These are phyloP conservation scores for Hippocampus guttulatus DNA, from an alignment of 2,113 vertebrate genomes.

Conservation along the genomic window DNA sequence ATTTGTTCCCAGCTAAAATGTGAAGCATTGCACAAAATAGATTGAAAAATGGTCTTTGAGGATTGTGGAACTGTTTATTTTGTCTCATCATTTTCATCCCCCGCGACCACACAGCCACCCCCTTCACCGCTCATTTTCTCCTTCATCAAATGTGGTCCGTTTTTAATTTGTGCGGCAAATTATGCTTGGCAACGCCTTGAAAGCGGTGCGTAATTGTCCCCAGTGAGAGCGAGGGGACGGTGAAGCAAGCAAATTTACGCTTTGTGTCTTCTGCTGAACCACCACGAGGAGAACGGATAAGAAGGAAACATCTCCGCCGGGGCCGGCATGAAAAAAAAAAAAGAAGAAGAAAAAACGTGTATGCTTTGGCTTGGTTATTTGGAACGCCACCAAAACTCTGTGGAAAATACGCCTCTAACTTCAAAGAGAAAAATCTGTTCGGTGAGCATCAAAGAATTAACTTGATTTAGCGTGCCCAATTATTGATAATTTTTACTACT, in stretches of 20 bases:
- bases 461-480: background rate
- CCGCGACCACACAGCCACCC: background rate
- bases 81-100: background rate
- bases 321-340: background rate
- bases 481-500: background rate
- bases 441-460: background rate
- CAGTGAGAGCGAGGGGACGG: conserved; percentile 42
- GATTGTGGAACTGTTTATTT: conserved; percentile 7
- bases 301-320: background rate
- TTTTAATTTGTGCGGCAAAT: conserved; percentile 70
- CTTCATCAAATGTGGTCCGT: conserved; percentile 48
- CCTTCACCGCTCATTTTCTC: conserved; percentile 22
- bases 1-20: conserved; percentile 8
- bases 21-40: conserved; percentile 7
- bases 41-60: conserved; percentile 3
- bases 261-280: conserved; percentile 36
- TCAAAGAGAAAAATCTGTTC: background rate
- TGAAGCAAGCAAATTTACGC: conserved; percentile 36
- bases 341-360: background rate
- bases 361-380: background rate
- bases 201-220: conserved; percentile 64
- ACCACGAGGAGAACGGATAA: conserved; percentile 3
- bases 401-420: background rate
- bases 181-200: conserved; percentile 59
- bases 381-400: background rate